A percentile compares a stretch with the other conserved stretches of the same genome.
These are phyloP conservation scores for Ceriagrion tenellum DNA, from an alignment of 2,888 invertebrate genomes.

Conservation along the genomic window DNA sequence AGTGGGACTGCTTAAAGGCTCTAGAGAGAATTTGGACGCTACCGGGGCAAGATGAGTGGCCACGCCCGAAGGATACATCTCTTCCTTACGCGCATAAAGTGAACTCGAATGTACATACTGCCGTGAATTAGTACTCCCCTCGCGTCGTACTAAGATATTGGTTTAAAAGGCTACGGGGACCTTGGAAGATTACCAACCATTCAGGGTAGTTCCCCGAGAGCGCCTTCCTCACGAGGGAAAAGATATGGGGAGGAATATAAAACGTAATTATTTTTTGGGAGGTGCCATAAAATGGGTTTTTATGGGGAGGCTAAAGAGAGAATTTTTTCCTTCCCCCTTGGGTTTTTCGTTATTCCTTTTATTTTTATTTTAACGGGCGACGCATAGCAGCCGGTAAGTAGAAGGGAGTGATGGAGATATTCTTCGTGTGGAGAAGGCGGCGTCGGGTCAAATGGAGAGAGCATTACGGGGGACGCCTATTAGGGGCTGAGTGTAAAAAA, in stretches of 20 bases:
- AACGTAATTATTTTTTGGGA: conserved; percentile 20
- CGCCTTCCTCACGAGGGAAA: not conserved
- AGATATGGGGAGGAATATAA: not conserved
- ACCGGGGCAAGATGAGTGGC: not conserved
- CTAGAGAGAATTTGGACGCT: not conserved
- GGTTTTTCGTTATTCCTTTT: not conserved
- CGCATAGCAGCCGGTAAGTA: conserved; percentile 13
- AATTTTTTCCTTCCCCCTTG: not conserved
- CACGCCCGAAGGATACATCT: not conserved
- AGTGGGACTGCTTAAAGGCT: not conserved
- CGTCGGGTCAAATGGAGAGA: not conserved
- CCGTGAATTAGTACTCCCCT: not conserved
- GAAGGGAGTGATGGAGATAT: conserved; percentile 56
- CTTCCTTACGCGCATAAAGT: not conserved
- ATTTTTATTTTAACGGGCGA: conserved; percentile 32
- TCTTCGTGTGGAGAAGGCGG: not conserved
- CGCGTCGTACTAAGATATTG: not conserved
- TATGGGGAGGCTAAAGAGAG: conserved; percentile 12
- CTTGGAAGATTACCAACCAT: not conserved
- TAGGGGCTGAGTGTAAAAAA: not conserved
- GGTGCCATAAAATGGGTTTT: conserved; percentile 41
- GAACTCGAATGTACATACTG: not conserved
- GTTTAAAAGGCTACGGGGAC: not conserved
- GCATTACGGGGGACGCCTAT: conserved; percentile 22
- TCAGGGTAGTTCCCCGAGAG: not conserved